These are phyloP conservation scores for Syritta pipiens DNA, from an alignment of 2,888 invertebrate genomes.

Conservation along the genomic window DNA sequence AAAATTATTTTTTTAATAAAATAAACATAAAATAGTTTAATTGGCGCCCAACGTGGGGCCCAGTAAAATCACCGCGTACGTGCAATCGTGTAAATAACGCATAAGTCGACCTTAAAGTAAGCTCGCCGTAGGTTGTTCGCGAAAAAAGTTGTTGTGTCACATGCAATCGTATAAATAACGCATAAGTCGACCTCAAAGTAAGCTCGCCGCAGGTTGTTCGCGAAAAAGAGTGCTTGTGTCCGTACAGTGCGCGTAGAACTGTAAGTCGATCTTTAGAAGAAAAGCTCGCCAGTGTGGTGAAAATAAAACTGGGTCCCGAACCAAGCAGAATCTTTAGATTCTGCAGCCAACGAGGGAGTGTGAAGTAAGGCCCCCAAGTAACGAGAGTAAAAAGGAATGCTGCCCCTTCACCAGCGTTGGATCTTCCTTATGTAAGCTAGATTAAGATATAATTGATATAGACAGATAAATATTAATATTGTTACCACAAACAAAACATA, in stretches of 20 bases:
- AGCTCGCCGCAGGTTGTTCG: neutral
- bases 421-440: neutral
- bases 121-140: neutral
- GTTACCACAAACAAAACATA: too few relatives aligned
- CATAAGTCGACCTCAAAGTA: neutral
- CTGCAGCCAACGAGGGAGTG: neutral
- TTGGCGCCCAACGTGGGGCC: constrained; percentile 17
- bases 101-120: neutral
- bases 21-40: neutral
- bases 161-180: neutral
- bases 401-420: neutral
- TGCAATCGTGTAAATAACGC: neutral
- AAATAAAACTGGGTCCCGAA: neutral
- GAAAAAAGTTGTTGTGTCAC: too few relatives aligned
- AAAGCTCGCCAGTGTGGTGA: neutral
- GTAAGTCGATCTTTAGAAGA: neutral
- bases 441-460: neutral
- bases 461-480: neutral
- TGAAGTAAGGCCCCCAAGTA: neutral
- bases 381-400: neutral
- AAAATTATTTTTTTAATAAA: neutral
- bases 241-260: neutral
- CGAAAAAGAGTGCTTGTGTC: too few relatives aligned
- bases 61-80: neutral
- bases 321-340: neutral